phyloP scores from a whole-genome alignment of 2,797 vertebrate genomes.

The Gallinago solitaria region DNA sequence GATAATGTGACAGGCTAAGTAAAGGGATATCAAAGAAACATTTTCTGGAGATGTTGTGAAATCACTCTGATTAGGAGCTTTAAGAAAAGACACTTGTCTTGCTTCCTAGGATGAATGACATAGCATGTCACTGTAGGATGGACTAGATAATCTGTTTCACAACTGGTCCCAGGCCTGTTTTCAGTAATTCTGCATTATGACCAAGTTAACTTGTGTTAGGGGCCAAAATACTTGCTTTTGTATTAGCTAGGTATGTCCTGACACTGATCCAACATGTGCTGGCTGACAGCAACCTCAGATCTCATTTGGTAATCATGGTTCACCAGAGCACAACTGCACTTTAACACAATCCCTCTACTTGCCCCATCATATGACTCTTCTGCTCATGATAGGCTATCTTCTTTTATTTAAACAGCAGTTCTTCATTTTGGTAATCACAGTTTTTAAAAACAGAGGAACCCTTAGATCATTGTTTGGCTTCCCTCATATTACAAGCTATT shows the following conservation, averaged over 20 bases:
- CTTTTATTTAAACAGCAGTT: neutral
- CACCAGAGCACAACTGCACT: neutral
- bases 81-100: neutral
- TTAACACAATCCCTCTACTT: neutral
- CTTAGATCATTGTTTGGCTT: neutral
- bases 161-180: neutral
- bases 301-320: neutral
- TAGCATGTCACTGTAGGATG: neutral
- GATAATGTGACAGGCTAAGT: neutral
- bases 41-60: neutral
- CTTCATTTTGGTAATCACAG: neutral
- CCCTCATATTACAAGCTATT: neutral
- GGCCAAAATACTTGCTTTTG: neutral
- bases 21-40: neutral
- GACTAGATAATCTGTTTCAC: neutral
- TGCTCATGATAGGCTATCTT: neutral
- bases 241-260: neutral
- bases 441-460: neutral
- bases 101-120: neutral
- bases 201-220: neutral
- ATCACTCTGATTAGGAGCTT: neutral
- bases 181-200: neutral
- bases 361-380: neutral
- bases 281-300: neutral
- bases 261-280: neutral